phyloP scores from a whole-genome alignment of 2,113 vertebrate species.

The Oncorhynchus keta region DNA sequence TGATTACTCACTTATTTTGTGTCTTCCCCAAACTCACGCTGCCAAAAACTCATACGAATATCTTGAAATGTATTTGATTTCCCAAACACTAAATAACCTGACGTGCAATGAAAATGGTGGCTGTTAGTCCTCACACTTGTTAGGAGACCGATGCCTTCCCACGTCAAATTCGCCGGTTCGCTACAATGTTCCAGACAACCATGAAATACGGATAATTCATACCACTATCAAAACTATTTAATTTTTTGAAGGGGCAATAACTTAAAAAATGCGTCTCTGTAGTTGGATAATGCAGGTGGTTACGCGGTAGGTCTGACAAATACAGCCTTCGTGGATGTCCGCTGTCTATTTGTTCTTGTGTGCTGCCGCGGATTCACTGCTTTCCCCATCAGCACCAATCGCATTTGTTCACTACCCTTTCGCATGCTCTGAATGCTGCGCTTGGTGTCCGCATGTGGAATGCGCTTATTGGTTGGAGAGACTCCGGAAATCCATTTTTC shows the following conservation, averaged over 20 bases:
- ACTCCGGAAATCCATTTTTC: conserved; percentile 64
- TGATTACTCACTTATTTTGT: too few relatives aligned
- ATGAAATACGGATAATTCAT: conserved; percentile 11
- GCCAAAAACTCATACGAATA: neutral
- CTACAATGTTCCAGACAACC: conserved; percentile 27
- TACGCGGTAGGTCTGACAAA: too few relatives aligned
- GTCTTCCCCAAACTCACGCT: too few relatives aligned
- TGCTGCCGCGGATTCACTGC: conserved; percentile 48
- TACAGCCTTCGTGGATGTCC: neutral
- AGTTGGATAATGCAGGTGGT: neutral
- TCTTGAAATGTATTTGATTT: neutral
- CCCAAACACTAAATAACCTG: too few relatives aligned
- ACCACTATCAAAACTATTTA: neutral
- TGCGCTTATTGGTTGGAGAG: conserved; percentile 81
- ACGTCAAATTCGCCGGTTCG: conserved; percentile 45
- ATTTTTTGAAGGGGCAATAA: neutral
- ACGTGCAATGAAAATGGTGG: neutral
- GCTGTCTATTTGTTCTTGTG: neutral
- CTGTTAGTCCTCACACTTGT: conserved; percentile 35
- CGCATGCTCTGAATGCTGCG: conserved; percentile 76
- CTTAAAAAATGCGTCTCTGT: neutral
- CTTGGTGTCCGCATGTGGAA: conserved; percentile 88
- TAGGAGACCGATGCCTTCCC: conserved; percentile 9
- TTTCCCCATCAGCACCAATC: conserved; percentile 74
- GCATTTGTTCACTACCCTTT: conserved; percentile 78